These are phyloP conservation scores for Gadus macrocephalus DNA, from an alignment of 2,113 vertebrate genomes.

Conservation along the genomic window DNA sequence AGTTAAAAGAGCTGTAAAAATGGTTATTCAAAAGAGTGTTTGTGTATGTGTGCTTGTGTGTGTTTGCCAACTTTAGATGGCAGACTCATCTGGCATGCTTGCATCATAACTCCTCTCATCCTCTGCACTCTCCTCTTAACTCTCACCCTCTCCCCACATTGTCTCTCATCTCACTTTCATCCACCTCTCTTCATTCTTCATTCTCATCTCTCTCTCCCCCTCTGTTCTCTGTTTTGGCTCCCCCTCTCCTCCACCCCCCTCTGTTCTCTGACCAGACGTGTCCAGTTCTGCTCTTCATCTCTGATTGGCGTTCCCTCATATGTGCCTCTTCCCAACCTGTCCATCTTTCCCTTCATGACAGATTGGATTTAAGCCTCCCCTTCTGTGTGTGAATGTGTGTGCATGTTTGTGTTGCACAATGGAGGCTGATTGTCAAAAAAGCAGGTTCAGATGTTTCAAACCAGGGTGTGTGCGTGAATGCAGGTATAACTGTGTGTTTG, in stretches of 20 bases:
- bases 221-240: too few relatives aligned
- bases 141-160: neutral
- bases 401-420: too few relatives aligned
- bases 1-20: neutral
- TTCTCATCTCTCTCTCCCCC: too few relatives aligned
- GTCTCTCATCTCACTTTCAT: neutral
- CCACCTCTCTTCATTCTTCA: neutral
- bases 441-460: neutral
- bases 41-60: constrained; percentile 9
- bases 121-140: neutral
- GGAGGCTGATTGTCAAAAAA: too few relatives aligned
- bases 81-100: constrained; percentile 45
- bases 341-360: neutral
- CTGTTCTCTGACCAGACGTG: too few relatives aligned
- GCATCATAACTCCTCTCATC: neutral
- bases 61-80: constrained; percentile 11
- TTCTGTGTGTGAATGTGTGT: neutral
- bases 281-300: too few relatives aligned
- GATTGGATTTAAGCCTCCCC: neutral
- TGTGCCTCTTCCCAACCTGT: too few relatives aligned
- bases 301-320: too few relatives aligned
- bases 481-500: too few relatives aligned
- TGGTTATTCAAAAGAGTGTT: neutral
- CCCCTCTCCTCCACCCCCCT: too few relatives aligned
- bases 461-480: too few relatives aligned